Evolutionary conservation across 2,113 vertebrate species (phyloP).

Genomic region (Oostethus manadensis): DNA sequence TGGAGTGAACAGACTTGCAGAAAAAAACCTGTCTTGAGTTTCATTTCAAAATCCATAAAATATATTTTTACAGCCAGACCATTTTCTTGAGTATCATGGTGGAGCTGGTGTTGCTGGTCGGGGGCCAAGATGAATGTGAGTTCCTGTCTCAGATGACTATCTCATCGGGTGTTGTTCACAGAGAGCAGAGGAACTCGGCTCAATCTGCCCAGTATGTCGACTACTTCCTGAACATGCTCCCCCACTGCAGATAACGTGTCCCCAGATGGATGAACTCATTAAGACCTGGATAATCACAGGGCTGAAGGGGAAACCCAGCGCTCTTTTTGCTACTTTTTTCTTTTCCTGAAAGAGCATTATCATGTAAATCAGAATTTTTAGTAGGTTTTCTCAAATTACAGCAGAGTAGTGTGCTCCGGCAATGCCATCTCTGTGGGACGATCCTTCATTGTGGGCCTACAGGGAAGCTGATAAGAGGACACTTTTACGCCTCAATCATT

Average conservation of each 20-base stretch:
- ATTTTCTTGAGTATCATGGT: constrained; percentile 54
- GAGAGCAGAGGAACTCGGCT: constrained; percentile 32
- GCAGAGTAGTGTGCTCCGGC: background rate
- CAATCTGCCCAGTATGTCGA: constrained; percentile 25
- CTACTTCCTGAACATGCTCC: constrained; percentile 32
- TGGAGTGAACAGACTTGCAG: constrained; percentile 41
- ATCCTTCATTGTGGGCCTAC: constrained; percentile 35
- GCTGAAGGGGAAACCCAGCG: background rate
- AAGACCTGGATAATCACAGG: constrained; percentile 2
- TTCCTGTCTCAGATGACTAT: constrained; percentile 52
- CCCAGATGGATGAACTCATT: background rate
- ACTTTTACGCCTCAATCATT: constrained; percentile 65
- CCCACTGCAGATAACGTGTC: constrained; percentile 14
- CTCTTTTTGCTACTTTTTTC: background rate
- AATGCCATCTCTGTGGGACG: constrained; percentile 32
- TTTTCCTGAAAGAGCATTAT: constrained; percentile 17
- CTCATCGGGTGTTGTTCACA: constrained; percentile 47
- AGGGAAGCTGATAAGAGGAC: constrained; percentile 56
- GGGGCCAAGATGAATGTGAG: constrained; percentile 55
- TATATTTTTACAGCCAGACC: constrained; percentile 65
- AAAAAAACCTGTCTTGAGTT: constrained; percentile 64
- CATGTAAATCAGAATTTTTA: constrained; percentile 8
- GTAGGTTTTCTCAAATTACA: background rate
- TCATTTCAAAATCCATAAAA: constrained; percentile 57
- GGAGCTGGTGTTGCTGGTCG: constrained; percentile 27